These are phyloP conservation scores for Tenthredo distinguenda DNA, from an alignment of 2,888 invertebrate genomes.

Conservation along the genomic window DNA sequence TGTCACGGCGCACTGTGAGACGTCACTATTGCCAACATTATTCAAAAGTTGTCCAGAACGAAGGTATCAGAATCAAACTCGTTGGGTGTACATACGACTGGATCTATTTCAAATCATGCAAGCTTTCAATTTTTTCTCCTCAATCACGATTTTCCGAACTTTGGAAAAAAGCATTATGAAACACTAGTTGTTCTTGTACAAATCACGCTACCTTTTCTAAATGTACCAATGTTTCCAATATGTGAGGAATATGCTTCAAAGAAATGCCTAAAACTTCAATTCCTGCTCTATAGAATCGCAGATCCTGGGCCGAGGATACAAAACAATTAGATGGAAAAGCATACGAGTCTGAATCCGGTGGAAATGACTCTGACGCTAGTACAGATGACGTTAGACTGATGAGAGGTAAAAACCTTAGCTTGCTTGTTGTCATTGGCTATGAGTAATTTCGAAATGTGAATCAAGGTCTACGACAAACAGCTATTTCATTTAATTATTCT, in stretches of 20 bases:
- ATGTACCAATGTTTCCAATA: conserved; percentile 18
- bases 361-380: conserved; percentile 90
- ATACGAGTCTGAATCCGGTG: conserved; percentile 83
- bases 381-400: conserved; percentile 80
- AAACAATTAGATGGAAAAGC: conserved; percentile 71
- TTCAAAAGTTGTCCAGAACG: too few relatives aligned
- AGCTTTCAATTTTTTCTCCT: too few relatives aligned
- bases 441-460: not conserved
- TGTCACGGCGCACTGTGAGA: too few relatives aligned
- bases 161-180: too few relatives aligned
- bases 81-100: too few relatives aligned
- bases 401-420: conserved; percentile 58
- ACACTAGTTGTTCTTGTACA: too few relatives aligned
- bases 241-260: conserved; percentile 33
- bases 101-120: too few relatives aligned
- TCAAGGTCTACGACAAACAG: not conserved
- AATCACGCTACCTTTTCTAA: too few relatives aligned
- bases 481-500: not conserved
- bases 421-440: not conserved
- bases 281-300: conserved; percentile 81
- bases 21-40: too few relatives aligned
- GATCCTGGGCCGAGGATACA: conserved; percentile 86
- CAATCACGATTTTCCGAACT: too few relatives aligned
- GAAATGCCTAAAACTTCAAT: conserved; percentile 4
- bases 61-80: too few relatives aligned